Conservation (phyloP, 2,888 invertebrate genomes). For the Hemicrepidius hirtus region DNA sequence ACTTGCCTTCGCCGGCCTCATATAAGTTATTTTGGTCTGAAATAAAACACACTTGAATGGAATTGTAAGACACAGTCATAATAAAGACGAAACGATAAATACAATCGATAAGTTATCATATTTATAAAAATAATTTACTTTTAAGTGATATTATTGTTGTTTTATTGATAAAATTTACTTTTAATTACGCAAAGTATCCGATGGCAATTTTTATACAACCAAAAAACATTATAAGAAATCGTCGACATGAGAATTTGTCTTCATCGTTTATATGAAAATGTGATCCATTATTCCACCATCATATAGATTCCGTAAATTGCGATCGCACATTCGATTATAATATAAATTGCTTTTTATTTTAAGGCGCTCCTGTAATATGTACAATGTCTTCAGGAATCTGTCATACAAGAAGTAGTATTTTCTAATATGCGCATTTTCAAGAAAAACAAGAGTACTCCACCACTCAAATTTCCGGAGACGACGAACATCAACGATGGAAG, state of each 20-base stretch:
- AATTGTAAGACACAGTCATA: too few species aligned
- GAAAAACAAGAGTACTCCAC: slow-evolving; percentile 5
- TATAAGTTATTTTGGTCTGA: too few species aligned
- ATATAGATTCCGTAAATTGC: slow-evolving; percentile 44
- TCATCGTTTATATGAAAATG: slow-evolving; percentile 46
- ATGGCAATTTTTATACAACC: too few species aligned
- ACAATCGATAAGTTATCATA: too few species aligned
- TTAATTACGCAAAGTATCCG: slow-evolving; percentile 21
- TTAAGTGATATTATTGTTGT: slow-evolving; percentile 19
- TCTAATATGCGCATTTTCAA: neutral
- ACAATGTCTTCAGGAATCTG: slow-evolving; percentile 15
- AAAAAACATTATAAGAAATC: neutral
- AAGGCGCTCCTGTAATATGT: slow-evolving; percentile 8
- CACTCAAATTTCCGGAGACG: slow-evolving; percentile 15
- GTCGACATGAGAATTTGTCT: slow-evolving; percentile 12
- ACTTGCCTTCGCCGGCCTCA: too few species aligned
- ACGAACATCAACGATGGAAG: slow-evolving; percentile 2
- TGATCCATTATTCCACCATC: slow-evolving; percentile 39
- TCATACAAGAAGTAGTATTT: slow-evolving; percentile 3
- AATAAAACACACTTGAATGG: too few species aligned
- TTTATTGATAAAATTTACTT: slow-evolving; percentile 37
- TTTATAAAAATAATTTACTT: neutral
- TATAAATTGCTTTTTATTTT: slow-evolving; percentile 49
- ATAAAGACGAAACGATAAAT: too few species aligned
- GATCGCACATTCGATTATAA: slow-evolving; percentile 46